phyloP scores from a whole-genome alignment of 2,888 invertebrate species.

The Alitta virens region DNA sequence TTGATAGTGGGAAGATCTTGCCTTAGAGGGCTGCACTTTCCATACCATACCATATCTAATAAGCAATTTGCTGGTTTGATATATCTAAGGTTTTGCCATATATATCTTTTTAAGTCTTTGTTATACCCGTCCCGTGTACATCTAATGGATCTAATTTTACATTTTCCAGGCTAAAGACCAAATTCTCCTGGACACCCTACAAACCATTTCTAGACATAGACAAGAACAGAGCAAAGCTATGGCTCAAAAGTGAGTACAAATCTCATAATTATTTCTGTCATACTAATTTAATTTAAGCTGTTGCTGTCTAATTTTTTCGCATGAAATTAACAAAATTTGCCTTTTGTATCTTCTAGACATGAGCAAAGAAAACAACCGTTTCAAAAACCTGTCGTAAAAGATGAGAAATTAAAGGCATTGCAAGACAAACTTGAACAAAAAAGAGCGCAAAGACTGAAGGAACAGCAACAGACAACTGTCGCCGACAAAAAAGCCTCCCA shows the following conservation, averaged over 20 bases:
- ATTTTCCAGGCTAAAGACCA: constrained; percentile 51
- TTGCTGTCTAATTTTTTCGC: no score
- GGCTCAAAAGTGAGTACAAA: constrained; percentile 36
- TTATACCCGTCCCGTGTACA: no score
- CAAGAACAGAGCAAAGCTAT: constrained; percentile 49
- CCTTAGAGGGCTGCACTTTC: no score
- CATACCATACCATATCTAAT: no score
- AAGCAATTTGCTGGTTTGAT: no score
- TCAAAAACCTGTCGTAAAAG: constrained; percentile 32
- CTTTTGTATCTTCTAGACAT: constrained; percentile 29
- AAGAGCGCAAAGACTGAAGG: constrained; percentile 36
- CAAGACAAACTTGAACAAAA: constrained; percentile 46
- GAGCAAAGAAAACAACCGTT: constrained; percentile 39
- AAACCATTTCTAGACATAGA: constrained; percentile 51
- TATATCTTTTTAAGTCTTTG: no score
- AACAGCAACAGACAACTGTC: constrained; percentile 35
- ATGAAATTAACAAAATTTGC: neutral
- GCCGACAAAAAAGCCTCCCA: constrained; percentile 33
- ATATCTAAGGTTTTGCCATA: no score
- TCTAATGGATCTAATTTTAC: no score
- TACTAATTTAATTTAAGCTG: no score
- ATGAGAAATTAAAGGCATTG: constrained; percentile 40
- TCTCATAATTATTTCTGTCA: no score
- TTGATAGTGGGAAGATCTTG: no score
- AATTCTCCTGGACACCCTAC: constrained; percentile 49